Conservation (phyloP, 1,140 invertebrate genomes). For the Lordiphosa mommai region DNA sequence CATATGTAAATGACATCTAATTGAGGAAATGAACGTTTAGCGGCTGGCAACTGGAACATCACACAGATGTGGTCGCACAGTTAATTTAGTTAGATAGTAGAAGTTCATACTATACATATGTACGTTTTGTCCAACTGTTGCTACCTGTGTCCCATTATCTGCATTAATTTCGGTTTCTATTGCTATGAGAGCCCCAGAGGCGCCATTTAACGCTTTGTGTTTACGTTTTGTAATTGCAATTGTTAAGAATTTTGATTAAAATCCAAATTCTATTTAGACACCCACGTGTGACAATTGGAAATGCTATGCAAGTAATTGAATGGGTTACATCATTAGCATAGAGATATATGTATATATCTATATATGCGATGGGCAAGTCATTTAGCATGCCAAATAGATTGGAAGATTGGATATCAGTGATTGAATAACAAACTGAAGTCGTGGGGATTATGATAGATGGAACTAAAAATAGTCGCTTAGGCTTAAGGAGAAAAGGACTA, state of each 20-base stretch:
- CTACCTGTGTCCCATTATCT: slow-evolving; percentile 32
- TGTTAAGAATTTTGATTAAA: slow-evolving; percentile 12
- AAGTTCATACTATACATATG: slow-evolving; percentile 3
- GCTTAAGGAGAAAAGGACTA: too few relatives aligned
- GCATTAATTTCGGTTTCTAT: slow-evolving; percentile 10
- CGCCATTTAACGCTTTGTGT: slow-evolving; percentile 32
- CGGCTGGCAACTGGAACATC: slow-evolving; percentile 34
- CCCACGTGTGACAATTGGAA: slow-evolving; percentile 43
- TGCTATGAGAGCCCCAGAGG: slow-evolving; percentile 16
- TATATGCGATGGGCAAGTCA: background rate
- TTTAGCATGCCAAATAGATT: slow-evolving; percentile 22
- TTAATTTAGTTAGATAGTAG: slow-evolving; percentile 19
- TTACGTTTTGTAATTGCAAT: slow-evolving; percentile 5
- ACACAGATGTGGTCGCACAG: slow-evolving; percentile 4
- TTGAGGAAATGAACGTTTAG: slow-evolving; percentile 75
- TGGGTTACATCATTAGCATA: slow-evolving; percentile 16
- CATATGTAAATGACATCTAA: slow-evolving; percentile 54
- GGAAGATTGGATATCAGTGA: slow-evolving; percentile 11
- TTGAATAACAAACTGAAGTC: background rate
- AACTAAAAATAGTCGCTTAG: too few relatives aligned
- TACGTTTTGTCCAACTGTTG: slow-evolving; percentile 1
- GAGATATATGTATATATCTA: background rate
- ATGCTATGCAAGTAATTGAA: slow-evolving; percentile 35
- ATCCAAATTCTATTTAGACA: slow-evolving; percentile 21
- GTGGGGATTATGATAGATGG: background rate